Conservation (phyloP, 2,113 vertebrate species). For the Oceanites oceanicus region DNA sequence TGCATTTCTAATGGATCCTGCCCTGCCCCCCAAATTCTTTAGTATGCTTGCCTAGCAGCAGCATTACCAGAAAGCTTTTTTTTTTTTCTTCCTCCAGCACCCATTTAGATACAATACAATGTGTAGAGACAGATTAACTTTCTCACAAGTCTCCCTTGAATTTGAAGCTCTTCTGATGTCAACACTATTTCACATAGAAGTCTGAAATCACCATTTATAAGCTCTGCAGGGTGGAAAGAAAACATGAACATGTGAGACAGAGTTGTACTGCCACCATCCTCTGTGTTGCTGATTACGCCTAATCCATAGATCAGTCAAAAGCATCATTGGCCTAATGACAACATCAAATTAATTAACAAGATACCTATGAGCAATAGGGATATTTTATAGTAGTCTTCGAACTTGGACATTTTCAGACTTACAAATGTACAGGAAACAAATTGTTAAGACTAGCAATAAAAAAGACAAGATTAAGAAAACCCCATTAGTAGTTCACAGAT, state of each 20-base stretch:
- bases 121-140: constrained; percentile 82
- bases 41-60: neutral
- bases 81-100: constrained; percentile 24
- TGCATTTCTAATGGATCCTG: constrained; percentile 38
- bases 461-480: neutral
- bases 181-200: constrained; percentile 80
- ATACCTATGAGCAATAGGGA: neutral
- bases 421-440: neutral
- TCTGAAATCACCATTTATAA: constrained; percentile 80
- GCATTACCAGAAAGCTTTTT: neutral
- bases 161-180: constrained; percentile 79
- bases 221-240: constrained; percentile 46
- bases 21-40: constrained; percentile 37
- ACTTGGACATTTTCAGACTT: neutral
- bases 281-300: neutral
- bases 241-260: neutral
- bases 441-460: neutral
- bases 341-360: neutral
- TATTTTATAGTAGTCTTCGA: neutral
- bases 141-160: constrained; percentile 73
- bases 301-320: neutral
- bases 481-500: neutral
- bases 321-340: neutral
- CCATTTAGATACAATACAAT: constrained; percentile 79
- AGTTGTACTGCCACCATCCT: neutral